phyloP scores from a whole-genome alignment of 2,888 invertebrate species.

The Drosophila prolongata region DNA sequence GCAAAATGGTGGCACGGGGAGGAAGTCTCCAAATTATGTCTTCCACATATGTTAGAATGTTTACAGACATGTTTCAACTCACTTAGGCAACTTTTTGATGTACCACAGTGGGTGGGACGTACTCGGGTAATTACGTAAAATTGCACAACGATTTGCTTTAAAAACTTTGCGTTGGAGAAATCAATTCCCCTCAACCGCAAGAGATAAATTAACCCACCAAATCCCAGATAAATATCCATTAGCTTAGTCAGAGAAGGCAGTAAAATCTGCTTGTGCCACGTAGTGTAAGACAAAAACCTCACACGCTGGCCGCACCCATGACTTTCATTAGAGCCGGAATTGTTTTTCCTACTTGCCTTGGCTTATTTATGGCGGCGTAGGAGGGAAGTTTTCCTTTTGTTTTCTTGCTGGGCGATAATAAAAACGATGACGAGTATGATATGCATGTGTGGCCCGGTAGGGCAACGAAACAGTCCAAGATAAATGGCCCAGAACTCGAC shows the following conservation, averaged over 20 bases:
- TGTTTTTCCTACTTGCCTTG: slow-evolving; percentile 34
- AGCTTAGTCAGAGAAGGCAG: slow-evolving; percentile 28
- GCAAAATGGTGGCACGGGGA: neutral
- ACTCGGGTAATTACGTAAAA: slow-evolving; percentile 27
- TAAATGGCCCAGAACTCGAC: slow-evolving; percentile 52
- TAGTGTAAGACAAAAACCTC: slow-evolving; percentile 31
- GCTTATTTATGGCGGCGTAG: slow-evolving; percentile 34
- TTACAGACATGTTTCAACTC: slow-evolving; percentile 29
- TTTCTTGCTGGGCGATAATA: slow-evolving; percentile 49
- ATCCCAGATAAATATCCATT: slow-evolving; percentile 44
- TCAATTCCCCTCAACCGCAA: slow-evolving; percentile 19
- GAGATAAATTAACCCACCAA: slow-evolving; percentile 29
- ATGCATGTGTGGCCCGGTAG: slow-evolving; percentile 60
- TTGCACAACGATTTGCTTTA: slow-evolving; percentile 20
- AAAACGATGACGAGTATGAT: slow-evolving; percentile 75
- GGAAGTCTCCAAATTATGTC: slow-evolving; percentile 17
- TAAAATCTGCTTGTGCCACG: slow-evolving; percentile 39
- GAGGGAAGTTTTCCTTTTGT: slow-evolving; percentile 9
- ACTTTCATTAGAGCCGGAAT: slow-evolving; percentile 45
- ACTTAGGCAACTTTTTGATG: slow-evolving; percentile 35
- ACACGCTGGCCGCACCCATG: slow-evolving; percentile 34
- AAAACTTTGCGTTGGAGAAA: slow-evolving; percentile 16
- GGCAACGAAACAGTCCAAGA: slow-evolving; percentile 57
- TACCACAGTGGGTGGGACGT: neutral
- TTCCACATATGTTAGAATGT: slow-evolving; percentile 25